phyloP scores from a whole-genome alignment of 2,113 vertebrate genomes.

The Corythaixoides concolor region DNA sequence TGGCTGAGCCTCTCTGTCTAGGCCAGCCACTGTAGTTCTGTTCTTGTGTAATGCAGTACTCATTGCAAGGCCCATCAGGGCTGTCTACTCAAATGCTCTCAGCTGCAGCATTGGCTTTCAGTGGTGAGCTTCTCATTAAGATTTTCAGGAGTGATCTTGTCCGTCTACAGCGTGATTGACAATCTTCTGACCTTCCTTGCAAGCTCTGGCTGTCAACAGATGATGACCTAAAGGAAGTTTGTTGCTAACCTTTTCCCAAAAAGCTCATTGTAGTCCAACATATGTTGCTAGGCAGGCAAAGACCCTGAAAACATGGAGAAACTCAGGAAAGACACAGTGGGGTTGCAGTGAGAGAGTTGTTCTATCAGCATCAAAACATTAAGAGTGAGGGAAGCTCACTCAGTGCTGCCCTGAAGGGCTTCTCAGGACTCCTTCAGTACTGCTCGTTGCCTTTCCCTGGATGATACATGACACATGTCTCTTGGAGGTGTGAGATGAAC shows the following conservation, averaged over 20 bases:
- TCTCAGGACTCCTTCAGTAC: neutral
- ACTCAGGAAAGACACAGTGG: neutral
- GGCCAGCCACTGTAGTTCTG: neutral
- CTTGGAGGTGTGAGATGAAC: neutral
- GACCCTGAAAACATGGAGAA: neutral
- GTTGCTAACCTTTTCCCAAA: neutral
- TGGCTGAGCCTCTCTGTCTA: neutral
- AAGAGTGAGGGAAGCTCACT: neutral
- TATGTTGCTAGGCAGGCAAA: neutral
- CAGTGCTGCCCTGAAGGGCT: neutral
- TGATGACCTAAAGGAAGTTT: neutral
- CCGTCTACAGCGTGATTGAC: neutral
- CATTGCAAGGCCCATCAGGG: neutral
- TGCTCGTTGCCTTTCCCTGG: neutral
- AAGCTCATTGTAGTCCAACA: neutral
- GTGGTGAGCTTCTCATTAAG: neutral
- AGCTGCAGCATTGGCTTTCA: neutral
- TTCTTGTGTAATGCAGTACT: neutral
- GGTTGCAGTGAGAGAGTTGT: neutral
- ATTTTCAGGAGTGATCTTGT: neutral
- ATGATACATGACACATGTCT: neutral
- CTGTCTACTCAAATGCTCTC: neutral
- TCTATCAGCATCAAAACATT: neutral
- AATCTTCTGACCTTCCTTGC: neutral
- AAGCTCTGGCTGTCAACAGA: neutral